phyloP scores from a whole-genome alignment of 2,113 vertebrate genomes.

The Chascanopsetta lugubris region DNA sequence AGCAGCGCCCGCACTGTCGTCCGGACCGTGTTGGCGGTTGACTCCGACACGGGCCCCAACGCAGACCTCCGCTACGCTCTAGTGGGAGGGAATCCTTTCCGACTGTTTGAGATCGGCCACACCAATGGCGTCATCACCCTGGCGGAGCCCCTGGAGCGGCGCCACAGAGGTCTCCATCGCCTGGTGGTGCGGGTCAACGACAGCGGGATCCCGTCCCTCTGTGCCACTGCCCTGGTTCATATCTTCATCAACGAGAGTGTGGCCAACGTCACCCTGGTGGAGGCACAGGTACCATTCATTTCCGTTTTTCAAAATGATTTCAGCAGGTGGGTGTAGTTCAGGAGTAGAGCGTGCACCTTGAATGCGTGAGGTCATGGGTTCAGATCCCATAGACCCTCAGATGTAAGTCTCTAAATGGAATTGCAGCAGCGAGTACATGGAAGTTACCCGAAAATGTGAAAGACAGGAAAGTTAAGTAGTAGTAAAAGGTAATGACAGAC shows the following conservation, averaged over 20 bases:
- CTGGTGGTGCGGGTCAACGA: slow-evolving; percentile 95
- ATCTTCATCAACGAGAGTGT: slow-evolving; percentile 96
- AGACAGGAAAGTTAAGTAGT: background rate
- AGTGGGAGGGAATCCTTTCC: slow-evolving; percentile 93
- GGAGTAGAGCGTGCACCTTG: too few species aligned
- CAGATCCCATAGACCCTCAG: too few species aligned
- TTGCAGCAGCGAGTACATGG: background rate
- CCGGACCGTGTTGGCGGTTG: slow-evolving; percentile 86
- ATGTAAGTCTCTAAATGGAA: too few species aligned
- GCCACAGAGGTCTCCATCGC: slow-evolving; percentile 93
- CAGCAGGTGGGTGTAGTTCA: too few species aligned
- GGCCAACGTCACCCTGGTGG: slow-evolving; percentile 90
- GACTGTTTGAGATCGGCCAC: slow-evolving; percentile 91
- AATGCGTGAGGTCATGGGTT: too few species aligned
- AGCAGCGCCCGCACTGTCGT: slow-evolving; percentile 91
- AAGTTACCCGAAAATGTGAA: background rate
- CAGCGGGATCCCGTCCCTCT: slow-evolving; percentile 91
- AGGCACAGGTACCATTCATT: slow-evolving; percentile 85
- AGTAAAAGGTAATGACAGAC: slow-evolving; percentile 11
- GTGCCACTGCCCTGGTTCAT: slow-evolving; percentile 90
- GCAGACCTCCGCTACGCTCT: slow-evolving; percentile 91
- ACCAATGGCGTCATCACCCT: slow-evolving; percentile 93
- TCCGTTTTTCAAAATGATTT: background rate
- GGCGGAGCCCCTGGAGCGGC: slow-evolving; percentile 90
- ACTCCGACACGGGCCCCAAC: slow-evolving; percentile 90